Percentiles rank a stretch among this genome's conserved stretches.
Evolutionary conservation across 1,140 invertebrate species (phyloP).

Genomic region (Mesaphorura yosii): DNA sequence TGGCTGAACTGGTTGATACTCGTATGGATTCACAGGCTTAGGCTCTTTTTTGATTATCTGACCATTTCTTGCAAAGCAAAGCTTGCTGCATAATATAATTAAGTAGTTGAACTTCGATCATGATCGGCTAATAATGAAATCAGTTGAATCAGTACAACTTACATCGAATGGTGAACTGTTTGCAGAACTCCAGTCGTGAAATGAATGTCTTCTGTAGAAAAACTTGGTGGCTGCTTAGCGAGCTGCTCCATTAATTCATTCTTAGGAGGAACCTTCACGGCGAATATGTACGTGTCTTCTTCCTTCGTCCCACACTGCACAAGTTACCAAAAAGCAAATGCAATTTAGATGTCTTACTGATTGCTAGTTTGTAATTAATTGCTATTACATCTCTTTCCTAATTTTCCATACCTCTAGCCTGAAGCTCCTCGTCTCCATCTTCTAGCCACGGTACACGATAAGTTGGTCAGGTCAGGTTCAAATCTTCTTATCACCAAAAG

Average conservation of each 20-base stretch:
- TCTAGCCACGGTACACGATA: neutral
- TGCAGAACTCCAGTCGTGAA: constrained; percentile 19
- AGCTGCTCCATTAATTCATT: constrained; percentile 1
- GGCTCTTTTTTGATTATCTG: neutral
- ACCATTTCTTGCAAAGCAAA: constrained; percentile 11
- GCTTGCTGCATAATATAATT: constrained; percentile 1
- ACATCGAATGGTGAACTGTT: constrained; percentile 14
- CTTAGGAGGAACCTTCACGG: constrained; percentile 17
- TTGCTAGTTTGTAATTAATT: no score
- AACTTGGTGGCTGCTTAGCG: constrained; percentile 1
- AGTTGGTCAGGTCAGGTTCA: no score
- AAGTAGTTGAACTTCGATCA: neutral
- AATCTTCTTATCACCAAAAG: no score
- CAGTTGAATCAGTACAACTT: neutral
- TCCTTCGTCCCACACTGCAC: constrained; percentile 1
- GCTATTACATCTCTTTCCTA: no score
- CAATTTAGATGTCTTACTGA: no score
- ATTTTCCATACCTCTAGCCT: constrained; percentile 3
- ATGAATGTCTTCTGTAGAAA: neutral
- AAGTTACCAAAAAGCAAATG: neutral
- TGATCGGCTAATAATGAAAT: neutral
- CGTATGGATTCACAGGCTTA: constrained; percentile 7
- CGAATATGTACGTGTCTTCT: constrained; percentile 13
- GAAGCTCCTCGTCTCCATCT: neutral
- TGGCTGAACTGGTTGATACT: constrained; percentile 2